Evolutionary conservation across 2,888 invertebrate species (phyloP), one percentile per base, ranked within the genome.

Genomic region (Xestia ashworthii): DNA sequence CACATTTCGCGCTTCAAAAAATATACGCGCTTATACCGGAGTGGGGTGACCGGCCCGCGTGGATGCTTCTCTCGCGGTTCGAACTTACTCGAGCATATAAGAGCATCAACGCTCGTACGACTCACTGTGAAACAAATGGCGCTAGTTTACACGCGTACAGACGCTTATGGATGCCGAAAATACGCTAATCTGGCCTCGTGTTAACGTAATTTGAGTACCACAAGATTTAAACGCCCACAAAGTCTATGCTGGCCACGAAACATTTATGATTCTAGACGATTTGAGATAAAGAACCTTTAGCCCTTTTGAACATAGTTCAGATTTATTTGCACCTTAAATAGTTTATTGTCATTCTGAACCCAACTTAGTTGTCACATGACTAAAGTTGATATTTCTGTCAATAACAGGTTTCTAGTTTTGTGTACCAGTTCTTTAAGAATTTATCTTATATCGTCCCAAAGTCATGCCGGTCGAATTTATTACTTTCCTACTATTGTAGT

Each of bases 381-480:
- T 60, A 60, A 64, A 72, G 53, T 64, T 67, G 67, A 79, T 4
- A 55, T 68, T 80, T 55, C n/a, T 12, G 41, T 32, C 6, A 38
- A 3, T 6, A 48, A 48, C 25, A 74, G 14, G 25, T 58, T 16
- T 66, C 38, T 79, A 44, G 41, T 66, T 66, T 46, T 12, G 19
- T 80, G 62, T 64, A 48, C n/a, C 67, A 46, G 44, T 75, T 71
- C 55, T 75, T 68, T 58, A 55, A 55, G 55, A 71, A 71, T 75
- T 71, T 62, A 67, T 71, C 44, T 68, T 66, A 67, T 81, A 75
- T 44, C 41, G 62, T 44, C 53, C 19, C 41, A 38, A 38, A 44
- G 53, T 81, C 81, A 71, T 74, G 60, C 62, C 44, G 48, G 48
- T 14, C 5, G 67, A 71, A 71, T 74, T 67, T 81, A 81, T 71